These are phyloP conservation scores for Tricholauxania praeusta DNA, from an alignment of 2,888 invertebrate genomes.

Conservation along the genomic window DNA sequence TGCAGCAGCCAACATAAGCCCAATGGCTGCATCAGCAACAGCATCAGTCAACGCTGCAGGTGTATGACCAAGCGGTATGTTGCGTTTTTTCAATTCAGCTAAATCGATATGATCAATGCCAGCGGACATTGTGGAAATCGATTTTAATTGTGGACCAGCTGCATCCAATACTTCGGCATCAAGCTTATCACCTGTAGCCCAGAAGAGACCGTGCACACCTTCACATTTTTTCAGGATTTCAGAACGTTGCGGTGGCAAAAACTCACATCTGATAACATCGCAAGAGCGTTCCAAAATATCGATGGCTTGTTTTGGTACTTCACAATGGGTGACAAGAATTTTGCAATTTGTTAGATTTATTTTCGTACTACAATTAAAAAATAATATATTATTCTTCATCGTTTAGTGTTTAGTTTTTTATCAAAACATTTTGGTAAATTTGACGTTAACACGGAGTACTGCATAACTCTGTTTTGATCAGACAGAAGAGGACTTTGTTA, in stretches of 20 bases:
- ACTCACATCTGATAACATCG: slow-evolving; percentile 58
- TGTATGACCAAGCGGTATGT: slow-evolving; percentile 83
- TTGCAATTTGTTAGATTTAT: slow-evolving; percentile 61
- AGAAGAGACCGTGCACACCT: slow-evolving; percentile 64
- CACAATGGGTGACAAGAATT: slow-evolving; percentile 79
- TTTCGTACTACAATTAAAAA: no score
- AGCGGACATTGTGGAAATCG: slow-evolving; percentile 86
- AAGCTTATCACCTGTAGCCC: slow-evolving; percentile 59
- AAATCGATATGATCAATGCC: slow-evolving; percentile 88
- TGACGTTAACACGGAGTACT: no score
- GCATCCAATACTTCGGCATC: slow-evolving; percentile 63
- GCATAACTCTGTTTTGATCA: no score
- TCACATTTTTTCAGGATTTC: slow-evolving; percentile 62
- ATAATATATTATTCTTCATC: no score
- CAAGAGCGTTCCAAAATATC: slow-evolving; percentile 71
- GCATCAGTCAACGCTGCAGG: slow-evolving; percentile 80
- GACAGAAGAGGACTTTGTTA: no score
- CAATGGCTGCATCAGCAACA: slow-evolving; percentile 86
- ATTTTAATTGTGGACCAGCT: slow-evolving; percentile 76
- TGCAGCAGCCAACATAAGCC: slow-evolving; percentile 80
- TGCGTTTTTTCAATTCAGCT: slow-evolving; percentile 76
- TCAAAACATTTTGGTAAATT: no score
- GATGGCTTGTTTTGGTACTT: slow-evolving; percentile 76
- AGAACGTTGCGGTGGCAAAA: slow-evolving; percentile 56
- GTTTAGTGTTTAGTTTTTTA: no score